Percentiles rank a stretch among this genome's conserved stretches.
Conservation (phyloP, 2,113 vertebrate genomes). For the Anser cygnoides region DNA sequence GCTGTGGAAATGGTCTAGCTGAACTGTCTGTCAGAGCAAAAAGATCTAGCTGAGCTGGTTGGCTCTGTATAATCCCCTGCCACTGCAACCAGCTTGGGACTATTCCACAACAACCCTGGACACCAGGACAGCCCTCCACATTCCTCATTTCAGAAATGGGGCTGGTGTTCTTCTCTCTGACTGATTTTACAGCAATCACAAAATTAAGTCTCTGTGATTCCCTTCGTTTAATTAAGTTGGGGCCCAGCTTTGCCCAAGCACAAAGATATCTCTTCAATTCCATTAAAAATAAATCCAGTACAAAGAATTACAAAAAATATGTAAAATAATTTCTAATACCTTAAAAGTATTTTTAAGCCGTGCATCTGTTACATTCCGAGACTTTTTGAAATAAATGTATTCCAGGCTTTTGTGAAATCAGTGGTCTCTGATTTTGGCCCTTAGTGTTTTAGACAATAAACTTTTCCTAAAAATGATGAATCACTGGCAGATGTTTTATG, state of each 20-base stretch:
- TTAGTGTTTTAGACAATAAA: constrained; percentile 17
- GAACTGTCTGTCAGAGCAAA: background rate
- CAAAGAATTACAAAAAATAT: background rate
- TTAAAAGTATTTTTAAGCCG: background rate
- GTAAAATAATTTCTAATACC: background rate
- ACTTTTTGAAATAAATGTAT: background rate
- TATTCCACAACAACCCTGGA: background rate
- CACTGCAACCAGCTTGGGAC: background rate
- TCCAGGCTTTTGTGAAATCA: constrained; percentile 20
- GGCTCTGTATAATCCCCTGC: background rate
- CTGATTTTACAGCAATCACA: background rate
- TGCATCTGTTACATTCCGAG: background rate
- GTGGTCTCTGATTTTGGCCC: background rate
- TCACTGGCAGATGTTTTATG: constrained; percentile 36
- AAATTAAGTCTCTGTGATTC: background rate
- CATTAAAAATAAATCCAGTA: background rate
- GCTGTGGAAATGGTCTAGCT: background rate
- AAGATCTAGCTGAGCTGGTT: background rate
- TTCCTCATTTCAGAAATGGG: background rate
- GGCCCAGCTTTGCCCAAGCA: background rate
- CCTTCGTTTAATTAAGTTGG: background rate
- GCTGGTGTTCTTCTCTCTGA: background rate
- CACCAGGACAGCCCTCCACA: rapidly evolving
- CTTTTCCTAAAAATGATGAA: constrained; percentile 42
- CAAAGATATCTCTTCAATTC: background rate